Percentiles rank a stretch among this genome's conserved stretches.
Evolutionary conservation across 2,113 vertebrate genomes (phyloP).

Genomic region (Syngnathus scovelli): DNA sequence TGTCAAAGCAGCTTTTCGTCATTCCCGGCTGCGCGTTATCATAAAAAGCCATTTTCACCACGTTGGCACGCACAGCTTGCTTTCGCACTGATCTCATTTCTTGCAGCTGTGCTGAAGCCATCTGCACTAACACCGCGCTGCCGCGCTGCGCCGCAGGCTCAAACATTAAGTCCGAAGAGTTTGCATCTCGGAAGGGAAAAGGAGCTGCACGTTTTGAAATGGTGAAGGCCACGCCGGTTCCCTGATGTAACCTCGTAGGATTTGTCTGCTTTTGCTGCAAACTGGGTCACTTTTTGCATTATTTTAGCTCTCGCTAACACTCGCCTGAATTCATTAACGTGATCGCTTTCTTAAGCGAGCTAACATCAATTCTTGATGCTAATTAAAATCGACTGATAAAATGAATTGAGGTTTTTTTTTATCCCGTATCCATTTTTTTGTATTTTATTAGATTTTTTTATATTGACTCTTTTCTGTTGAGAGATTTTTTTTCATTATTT

Average conservation of each 20-base stretch:
- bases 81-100: slow-evolving; percentile 47
- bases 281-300: slow-evolving; percentile 74
- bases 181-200: slow-evolving; percentile 28
- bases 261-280: slow-evolving; percentile 68
- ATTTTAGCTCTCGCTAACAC: slow-evolving; percentile 56
- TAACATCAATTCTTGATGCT: slow-evolving; percentile 21
- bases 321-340: slow-evolving; percentile 40
- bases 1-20: slow-evolving; percentile 2
- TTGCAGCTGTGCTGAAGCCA: slow-evolving; percentile 57
- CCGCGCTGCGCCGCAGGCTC: slow-evolving; percentile 33
- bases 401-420: slow-evolving; percentile 14
- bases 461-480: too few species aligned
- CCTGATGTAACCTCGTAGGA: slow-evolving; percentile 59
- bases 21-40: slow-evolving; percentile 30
- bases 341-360: slow-evolving; percentile 7
- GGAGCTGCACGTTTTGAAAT: slow-evolving; percentile 20
- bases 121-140: slow-evolving; percentile 40
- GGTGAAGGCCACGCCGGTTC: slow-evolving; percentile 69
- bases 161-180: slow-evolving; percentile 47
- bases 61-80: slow-evolving; percentile 46
- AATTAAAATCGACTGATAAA: slow-evolving; percentile 62
- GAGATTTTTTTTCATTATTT: neutral
- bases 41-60: slow-evolving; percentile 53
- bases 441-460: too few species aligned
- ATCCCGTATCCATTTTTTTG: too few species aligned